Base-by-base conservation (phyloP, 2,888 invertebrate species). In the Lumbricus terrestris region DNA sequence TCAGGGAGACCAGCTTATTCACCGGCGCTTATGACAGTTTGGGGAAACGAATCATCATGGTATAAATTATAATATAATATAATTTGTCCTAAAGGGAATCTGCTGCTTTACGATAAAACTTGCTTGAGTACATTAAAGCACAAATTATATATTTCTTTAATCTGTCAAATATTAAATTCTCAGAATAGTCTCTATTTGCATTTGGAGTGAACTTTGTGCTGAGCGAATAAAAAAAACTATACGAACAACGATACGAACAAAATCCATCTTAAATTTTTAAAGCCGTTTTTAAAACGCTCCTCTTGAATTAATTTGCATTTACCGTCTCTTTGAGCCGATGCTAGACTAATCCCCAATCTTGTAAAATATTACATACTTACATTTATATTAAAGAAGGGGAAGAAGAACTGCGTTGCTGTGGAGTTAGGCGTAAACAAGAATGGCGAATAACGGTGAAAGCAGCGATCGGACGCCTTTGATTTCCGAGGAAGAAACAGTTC, bases 381-480 rank as follows among this genome's bases (percentile, higher is more conserved):
- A n/a, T n/a, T 54, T 69, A n/a, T 11, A n/a, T n/a, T 1, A 69
- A 69, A 69, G 69, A 69, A 54, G 29, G 11, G 18, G 69, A 54
- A 54, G 29, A 69, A 69, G n/a, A n/a, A n/a, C 69, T n/a, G 69
- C 69, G 85, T 85, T 85, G 85, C 85, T 85, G 83, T 85, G 34
- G 85, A 37, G 37, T 35, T 13, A 35, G 35, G 33, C 85, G 85
- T 85, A 85, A 85, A 85, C 85, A 85, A 85, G n/a, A 20, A 85
- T 85, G 85, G 34, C 85, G 85, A 34, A 37, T 89, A 38, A 34
- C 33, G n/a, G 37, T 82, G 89, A 82, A 8, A 29, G 83, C 20
- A 34, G 33, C 35, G 85, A 85, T 34, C 20, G 37, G 85, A 34
- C 37, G 8, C 85, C 85, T 35, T 85, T 85, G 85, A 85, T 35